Evolutionary conservation across 2,888 invertebrate genomes (phyloP), one percentile per base, ranked within the genome.

Genomic region (Sesia apiformis): DNA sequence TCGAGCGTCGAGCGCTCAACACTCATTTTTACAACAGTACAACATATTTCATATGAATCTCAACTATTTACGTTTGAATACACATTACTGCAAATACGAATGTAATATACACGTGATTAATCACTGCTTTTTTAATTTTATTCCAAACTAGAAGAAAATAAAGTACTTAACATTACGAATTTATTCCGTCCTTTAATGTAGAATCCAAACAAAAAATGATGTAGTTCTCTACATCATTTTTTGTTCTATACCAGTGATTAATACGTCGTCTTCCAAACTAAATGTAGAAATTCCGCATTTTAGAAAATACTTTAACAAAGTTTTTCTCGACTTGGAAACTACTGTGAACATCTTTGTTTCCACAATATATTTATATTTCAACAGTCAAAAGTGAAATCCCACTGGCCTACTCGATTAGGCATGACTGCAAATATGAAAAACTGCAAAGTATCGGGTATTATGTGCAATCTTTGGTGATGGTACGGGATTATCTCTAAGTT

Each of bases 401-500:
- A 74, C 71, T 70, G 62, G 76, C 83, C 84, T 76, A 72, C 23
- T 23, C 23, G 56, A 56, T 58, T 64, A 77, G 87, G 89, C 81
- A 76, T 81, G 89, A 89, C 90, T 88, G 86, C 84, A 83, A 80
- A 81, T 82, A 83, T 84, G 86, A 88, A 90, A 90, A 88, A 52
- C 38, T 46, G 46, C 90, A 90, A 91, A 91, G 90, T 91, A 92
- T 94, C 94, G 94, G 94, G 94, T 94, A 93, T 92, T 91, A 93
- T 94, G 94, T 94, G 94, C 94, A 94, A 94, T 94, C 93, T 87
- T 91, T 93, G 93, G 93, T 93, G 92, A 91, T 91, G 93, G 91
- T 90, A 86, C 86, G 87, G 89, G 90, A 81, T 76, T 84, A 85
- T 63, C 64, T 60, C 51, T 87, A 87, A 84, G 84, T 66, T 63